Evolutionary conservation across 2,888 invertebrate genomes (phyloP), one percentile per base, ranked within the genome.

Genomic region (Glaucopsyche alexis): DNA sequence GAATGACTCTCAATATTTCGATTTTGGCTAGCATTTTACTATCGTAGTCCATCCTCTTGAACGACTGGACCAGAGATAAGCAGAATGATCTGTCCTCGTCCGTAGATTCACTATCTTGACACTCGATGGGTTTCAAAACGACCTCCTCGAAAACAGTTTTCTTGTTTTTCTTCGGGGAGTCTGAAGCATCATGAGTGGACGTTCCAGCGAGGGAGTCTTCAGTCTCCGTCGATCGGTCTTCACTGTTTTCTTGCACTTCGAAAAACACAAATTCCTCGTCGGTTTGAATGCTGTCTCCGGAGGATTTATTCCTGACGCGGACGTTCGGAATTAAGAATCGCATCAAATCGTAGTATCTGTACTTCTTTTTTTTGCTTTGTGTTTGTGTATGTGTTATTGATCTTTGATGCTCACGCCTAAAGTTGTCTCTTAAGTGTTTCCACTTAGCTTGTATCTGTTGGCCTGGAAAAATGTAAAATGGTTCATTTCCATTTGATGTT

Each of bases 381-480:
- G 13, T 13, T 6, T 29, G 50, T n/a, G 13, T 13, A 6, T 29
- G 6, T 9, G 29, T 11, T 29, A 13, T 8, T 13, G 13, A 6
- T 13, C 60, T 29, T 11, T 14, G 29, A 2, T 14, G 19, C 29
- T 60, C 60, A 2, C 60, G 60, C 29, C 60, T 60, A 13, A 60
- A 60, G 60, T 60, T 60, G 29, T 60, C 60, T 11, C 60, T 29
- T 13, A 60, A 29, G 60, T 60, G 29, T 38, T 60, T 60, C 60
- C 60, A 60, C 13, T 29, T 29, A 13, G 29, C 14, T 60, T 60
- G 60, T 13, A 60, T 16, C 29, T 60, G 13, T 60, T 13, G 29
- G 29, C 29, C 60, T 60, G 60, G 29, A 60, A 60, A 47, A 11
- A 29, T 29, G 29, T 29, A 29, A 29, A 29, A 29, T 29, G 4